A percentile compares a stretch with the other conserved stretches of the same genome.
These are phyloP conservation scores for Alaudala cheleensis DNA, from an alignment of 2,113 vertebrate genomes.

Conservation along the genomic window DNA sequence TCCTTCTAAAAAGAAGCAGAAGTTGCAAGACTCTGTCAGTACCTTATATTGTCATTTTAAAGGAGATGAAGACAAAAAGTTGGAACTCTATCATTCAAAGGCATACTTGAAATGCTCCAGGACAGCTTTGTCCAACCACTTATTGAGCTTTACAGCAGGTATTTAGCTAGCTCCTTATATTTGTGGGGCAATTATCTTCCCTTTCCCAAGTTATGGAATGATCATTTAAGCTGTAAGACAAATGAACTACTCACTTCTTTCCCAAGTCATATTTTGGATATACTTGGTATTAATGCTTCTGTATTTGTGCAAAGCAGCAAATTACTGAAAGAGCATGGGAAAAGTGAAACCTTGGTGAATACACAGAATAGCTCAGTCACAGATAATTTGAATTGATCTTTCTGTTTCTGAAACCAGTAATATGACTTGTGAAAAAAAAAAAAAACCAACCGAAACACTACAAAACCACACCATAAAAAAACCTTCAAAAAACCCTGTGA, in stretches of 20 bases:
- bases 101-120: not conserved
- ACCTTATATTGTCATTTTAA: not conserved
- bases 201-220: not conserved
- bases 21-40: not conserved
- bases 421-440: not conserved
- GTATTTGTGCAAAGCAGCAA: not conserved
- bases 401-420: not conserved
- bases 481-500: not conserved
- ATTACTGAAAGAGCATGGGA: not conserved
- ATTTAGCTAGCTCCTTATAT: not conserved
- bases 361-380: not conserved
- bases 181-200: not conserved
- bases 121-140: not conserved
- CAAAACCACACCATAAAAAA: not conserved
- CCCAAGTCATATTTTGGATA: not conserved
- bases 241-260: not conserved
- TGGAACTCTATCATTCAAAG: not conserved
- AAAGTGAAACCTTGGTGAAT: conserved; percentile 6
- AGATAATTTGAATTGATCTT: conserved; percentile 15
- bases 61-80: not conserved
- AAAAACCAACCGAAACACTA: not conserved
- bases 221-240: not conserved
- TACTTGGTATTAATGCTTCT: not conserved
- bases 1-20: not conserved
- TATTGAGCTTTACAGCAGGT: not conserved